Evolutionary conservation across 2,113 vertebrate species (phyloP).

Genomic region (Cyanoramphus novaezelandiae): DNA sequence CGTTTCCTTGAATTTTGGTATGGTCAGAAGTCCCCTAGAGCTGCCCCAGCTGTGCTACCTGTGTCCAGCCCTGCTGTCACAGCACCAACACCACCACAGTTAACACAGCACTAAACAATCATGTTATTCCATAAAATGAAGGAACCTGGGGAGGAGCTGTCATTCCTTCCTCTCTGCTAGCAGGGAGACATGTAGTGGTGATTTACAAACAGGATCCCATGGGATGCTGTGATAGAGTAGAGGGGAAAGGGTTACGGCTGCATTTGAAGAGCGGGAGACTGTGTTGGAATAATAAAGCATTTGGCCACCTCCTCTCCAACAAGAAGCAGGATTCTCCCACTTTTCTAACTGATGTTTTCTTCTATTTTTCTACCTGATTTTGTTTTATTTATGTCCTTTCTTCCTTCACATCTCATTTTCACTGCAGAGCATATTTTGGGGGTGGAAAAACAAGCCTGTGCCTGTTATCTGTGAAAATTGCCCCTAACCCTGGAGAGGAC

Average conservation of each 20-base stretch:
- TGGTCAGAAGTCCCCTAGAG: not conserved
- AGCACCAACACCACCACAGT: not conserved
- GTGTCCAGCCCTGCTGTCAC: not conserved
- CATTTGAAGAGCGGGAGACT: not conserved
- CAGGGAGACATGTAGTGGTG: accelerated
- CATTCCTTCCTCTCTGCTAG: not conserved
- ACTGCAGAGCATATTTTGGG: not conserved
- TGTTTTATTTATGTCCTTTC: not conserved
- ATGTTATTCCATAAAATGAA: not conserved
- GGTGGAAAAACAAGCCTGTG: conserved; percentile 1
- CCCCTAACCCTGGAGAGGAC: not conserved
- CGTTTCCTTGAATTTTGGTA: not conserved
- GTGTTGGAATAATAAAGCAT: not conserved
- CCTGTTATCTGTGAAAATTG: conserved; percentile 25
- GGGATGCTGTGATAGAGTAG: not conserved
- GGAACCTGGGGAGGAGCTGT: not conserved
- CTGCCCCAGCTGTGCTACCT: not conserved
- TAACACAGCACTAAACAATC: not conserved
- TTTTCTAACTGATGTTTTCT: not conserved
- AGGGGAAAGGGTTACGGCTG: not conserved
- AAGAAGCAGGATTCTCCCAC: not conserved
- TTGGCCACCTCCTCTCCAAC: not conserved
- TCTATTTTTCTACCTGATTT: not conserved
- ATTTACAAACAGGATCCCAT: not conserved
- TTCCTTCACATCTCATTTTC: not conserved